Percentiles rank a stretch among this genome's conserved stretches.
Conservation (phyloP, 2,888 invertebrate genomes). For the Autographa gamma region DNA sequence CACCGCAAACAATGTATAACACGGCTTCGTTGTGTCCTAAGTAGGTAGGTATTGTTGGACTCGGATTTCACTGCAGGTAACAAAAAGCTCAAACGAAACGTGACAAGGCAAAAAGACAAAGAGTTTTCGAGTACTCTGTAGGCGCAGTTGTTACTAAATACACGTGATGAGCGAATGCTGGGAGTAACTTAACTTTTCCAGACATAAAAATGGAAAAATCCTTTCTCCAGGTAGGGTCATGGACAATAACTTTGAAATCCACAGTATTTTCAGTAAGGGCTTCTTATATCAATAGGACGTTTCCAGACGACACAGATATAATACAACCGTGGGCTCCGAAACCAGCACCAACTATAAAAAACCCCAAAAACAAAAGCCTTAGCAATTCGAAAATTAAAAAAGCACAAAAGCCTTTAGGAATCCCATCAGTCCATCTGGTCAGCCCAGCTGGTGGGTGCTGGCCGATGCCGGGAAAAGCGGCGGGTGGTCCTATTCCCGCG, state of each 20-base stretch:
- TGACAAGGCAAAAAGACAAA: background rate
- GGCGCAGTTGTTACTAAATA: background rate
- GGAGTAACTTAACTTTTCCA: too few relatives aligned
- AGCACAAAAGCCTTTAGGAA: background rate
- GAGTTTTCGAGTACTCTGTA: background rate
- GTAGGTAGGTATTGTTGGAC: background rate
- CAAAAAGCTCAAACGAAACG: background rate
- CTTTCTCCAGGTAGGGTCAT: too few relatives aligned
- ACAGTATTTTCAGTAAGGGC: too few relatives aligned
- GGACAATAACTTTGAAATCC: too few relatives aligned
- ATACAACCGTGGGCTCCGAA: too few relatives aligned
- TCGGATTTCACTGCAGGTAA: conserved; percentile 1
- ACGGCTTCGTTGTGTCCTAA: background rate
- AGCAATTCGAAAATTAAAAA: background rate
- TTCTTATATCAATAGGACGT: too few relatives aligned
- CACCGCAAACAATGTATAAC: background rate
- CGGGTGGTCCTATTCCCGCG: conserved; percentile 41
- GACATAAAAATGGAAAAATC: too few relatives aligned
- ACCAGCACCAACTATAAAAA: too few relatives aligned
- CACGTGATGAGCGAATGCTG: background rate
- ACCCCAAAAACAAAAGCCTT: background rate
- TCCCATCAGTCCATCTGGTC: background rate
- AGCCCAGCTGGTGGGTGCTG: background rate
- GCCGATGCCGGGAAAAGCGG: conserved; percentile 19
- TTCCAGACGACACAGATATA: too few relatives aligned